Percentiles rank a stretch among this genome's conserved stretches.
Evolutionary conservation across 2,797 vertebrate species (phyloP).

Genomic region (Scolopax rusticola): DNA sequence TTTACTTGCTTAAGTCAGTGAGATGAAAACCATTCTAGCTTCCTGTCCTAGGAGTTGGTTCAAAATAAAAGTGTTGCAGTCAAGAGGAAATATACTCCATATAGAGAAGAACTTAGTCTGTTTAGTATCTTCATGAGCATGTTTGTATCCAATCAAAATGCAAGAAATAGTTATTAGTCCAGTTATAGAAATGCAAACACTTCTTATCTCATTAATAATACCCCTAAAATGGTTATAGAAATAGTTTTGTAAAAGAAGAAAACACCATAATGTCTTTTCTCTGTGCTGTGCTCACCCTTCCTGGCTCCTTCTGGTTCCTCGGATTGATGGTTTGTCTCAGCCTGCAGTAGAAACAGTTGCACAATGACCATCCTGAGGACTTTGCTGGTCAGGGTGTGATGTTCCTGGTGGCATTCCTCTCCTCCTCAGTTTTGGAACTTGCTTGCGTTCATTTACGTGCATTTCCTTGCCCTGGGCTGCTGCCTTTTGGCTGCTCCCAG

Average conservation of each 20-base stretch:
- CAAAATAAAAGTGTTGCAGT: neutral
- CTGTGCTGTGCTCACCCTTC: neutral
- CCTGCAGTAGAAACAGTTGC: neutral
- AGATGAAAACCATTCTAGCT: neutral
- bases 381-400: rapidly evolving
- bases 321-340: neutral
- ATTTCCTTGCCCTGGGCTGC: neutral
- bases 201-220: neutral
- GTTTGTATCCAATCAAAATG: neutral
- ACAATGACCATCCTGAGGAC: neutral
- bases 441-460: neutral
- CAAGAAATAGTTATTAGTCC: neutral
- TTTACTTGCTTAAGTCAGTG: neutral
- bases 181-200: neutral
- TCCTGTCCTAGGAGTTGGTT: neutral
- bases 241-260: neutral
- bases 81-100: neutral
- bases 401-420: neutral
- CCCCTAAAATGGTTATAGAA: neutral
- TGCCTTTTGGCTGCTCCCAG: neutral
- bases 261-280: neutral
- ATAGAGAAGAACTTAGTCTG: neutral
- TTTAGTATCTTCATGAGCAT: neutral
- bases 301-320: neutral
- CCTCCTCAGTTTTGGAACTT: neutral